Evolutionary conservation across 2,888 invertebrate species (phyloP).

Genomic region (Thecophora atra): DNA sequence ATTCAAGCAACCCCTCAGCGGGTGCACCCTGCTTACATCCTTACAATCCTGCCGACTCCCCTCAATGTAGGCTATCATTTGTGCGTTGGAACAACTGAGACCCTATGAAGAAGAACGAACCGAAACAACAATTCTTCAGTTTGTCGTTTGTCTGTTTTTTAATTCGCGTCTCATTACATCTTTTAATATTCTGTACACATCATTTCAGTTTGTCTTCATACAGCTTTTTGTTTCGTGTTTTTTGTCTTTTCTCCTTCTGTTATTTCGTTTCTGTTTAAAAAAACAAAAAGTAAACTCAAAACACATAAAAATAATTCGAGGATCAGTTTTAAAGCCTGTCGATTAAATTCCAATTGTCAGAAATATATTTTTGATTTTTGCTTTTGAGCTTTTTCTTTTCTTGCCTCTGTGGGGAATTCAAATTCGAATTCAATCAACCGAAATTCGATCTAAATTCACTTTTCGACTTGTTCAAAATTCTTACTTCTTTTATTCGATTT

Average conservation of each 20-base stretch:
- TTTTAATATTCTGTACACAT: conserved; percentile 12
- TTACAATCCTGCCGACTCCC: conserved; percentile 65
- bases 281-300: conserved; percentile 21
- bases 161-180: conserved; percentile 26
- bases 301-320: not conserved
- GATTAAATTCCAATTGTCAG: conserved; percentile 35
- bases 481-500: conserved; percentile 13
- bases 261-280: conserved; percentile 30
- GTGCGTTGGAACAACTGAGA: conserved; percentile 55
- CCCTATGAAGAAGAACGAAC: conserved; percentile 50
- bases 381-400: conserved; percentile 66
- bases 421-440: conserved; percentile 6
- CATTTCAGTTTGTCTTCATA: conserved; percentile 50
- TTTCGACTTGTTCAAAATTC: conserved; percentile 17
- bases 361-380: conserved; percentile 43
- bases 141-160: conserved; percentile 42
- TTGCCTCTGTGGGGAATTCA: conserved; percentile 56
- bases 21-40: conserved; percentile 53
- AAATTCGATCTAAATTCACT: not conserved
- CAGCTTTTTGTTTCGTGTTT: conserved; percentile 61
- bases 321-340: conserved; percentile 18
- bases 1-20: conserved; percentile 48
- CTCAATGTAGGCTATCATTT: conserved; percentile 67
- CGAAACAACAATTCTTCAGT: conserved; percentile 48
- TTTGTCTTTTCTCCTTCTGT: conserved; percentile 27